Percentiles rank a stretch among this genome's conserved stretches.
Evolutionary conservation across 2,888 invertebrate genomes (phyloP).

Genomic region (Patella pellucida): DNA sequence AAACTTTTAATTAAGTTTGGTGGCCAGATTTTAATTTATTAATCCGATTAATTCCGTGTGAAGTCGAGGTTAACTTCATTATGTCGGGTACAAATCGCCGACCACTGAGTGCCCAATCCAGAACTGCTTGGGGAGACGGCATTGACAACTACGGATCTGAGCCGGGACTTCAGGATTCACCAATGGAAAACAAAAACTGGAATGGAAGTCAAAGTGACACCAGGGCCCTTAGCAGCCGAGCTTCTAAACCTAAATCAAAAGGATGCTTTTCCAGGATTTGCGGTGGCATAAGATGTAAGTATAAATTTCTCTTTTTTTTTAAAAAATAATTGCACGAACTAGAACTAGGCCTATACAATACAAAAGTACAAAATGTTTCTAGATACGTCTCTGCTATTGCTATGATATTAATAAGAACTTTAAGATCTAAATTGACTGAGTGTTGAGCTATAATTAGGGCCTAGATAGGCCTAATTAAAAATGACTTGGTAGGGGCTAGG

Average conservation of each 20-base stretch:
- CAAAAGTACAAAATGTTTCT: too few relatives aligned
- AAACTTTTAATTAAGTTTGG: neutral
- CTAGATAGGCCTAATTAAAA: too few relatives aligned
- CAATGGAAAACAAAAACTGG: too few relatives aligned
- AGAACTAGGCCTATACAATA: too few relatives aligned
- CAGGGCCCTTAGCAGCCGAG: conserved; percentile 30
- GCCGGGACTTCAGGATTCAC: too few relatives aligned
- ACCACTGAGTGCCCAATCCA: conserved; percentile 59
- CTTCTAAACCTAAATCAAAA: conserved; percentile 41
- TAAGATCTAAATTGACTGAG: too few relatives aligned
- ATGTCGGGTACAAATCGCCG: conserved; percentile 37
- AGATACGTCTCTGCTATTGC: too few relatives aligned
- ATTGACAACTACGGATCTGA: conserved; percentile 48
- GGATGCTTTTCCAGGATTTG: conserved; percentile 35
- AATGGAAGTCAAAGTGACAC: conserved; percentile 33
- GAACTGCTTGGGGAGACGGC: conserved; percentile 58
- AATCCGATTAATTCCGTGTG: too few relatives aligned
- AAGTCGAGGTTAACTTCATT: conserved; percentile 8
- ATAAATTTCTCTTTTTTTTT: neutral
- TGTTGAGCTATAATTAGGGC: too few relatives aligned
- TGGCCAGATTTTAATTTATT: neutral
- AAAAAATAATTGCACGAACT: too few relatives aligned
- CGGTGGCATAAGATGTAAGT: conserved; percentile 19
- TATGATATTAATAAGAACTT: too few relatives aligned
- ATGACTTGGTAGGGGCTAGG: too few relatives aligned